These are phyloP conservation scores for Pteria penguin DNA, from an alignment of 2,888 invertebrate species.

Conservation along the genomic window DNA sequence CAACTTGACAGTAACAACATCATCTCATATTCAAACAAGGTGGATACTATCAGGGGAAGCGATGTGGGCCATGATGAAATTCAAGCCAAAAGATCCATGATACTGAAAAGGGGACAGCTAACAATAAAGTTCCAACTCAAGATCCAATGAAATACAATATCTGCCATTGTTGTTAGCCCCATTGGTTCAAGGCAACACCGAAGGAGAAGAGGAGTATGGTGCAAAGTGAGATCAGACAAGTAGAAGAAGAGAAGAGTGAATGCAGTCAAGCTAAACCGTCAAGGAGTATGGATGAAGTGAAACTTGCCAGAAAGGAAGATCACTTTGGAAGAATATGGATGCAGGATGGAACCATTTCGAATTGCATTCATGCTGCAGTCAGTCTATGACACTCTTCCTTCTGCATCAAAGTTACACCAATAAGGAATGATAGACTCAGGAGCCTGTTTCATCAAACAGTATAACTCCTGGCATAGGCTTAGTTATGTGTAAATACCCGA, in stretches of 20 bases:
- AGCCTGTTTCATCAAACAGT: no score
- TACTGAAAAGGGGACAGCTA: neutral
- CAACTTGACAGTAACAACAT: constrained; percentile 16
- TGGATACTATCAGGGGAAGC: constrained; percentile 4
- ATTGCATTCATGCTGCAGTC: constrained; percentile 1
- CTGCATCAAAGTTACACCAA: neutral
- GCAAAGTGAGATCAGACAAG: neutral
- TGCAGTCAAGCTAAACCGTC: neutral
- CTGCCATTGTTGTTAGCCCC: constrained; percentile 2
- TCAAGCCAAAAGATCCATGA: constrained; percentile 4
- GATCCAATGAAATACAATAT: constrained; percentile 5
- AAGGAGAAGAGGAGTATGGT: no score
- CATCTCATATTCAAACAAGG: constrained; percentile 16
- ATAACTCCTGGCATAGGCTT: no score
- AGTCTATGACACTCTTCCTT: neutral
- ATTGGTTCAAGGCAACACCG: constrained; percentile 2
- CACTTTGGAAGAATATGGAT: no score
- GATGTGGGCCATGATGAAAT: neutral
- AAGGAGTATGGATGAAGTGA: constrained; percentile 5
- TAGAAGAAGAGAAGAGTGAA: constrained; percentile 1
- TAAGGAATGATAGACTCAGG: constrained; percentile 5
- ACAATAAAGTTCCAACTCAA: neutral
- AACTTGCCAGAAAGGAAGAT: constrained; percentile 9
- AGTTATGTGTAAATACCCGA: no score
- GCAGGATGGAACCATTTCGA: no score